Evolutionary conservation across 2,888 invertebrate species (phyloP), one percentile per base, ranked within the genome.

Genomic region (Tetheella fluctuosa): DNA sequence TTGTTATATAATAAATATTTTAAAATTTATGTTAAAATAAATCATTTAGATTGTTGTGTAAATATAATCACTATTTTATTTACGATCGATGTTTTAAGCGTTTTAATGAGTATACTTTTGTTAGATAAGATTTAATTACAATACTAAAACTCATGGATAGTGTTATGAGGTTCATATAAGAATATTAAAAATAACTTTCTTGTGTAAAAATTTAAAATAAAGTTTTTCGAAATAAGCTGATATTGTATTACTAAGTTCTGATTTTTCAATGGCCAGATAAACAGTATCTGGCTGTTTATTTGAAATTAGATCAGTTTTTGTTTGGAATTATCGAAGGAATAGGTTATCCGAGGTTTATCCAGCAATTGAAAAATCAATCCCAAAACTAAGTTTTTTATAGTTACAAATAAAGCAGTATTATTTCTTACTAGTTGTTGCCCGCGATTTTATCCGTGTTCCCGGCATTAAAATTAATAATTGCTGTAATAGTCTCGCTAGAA

Each of bases 161-260:
- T 77, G 79, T 74, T 86, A 88, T 83, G 83, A 80, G 80, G 81
- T 81, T 81, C 77, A 77, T 84, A 67, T 85, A 88, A 84, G 83
- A 74, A 79, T 83, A 86, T 84, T 85, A 76, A 83, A 83, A 85
- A 79, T 78, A 83, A 82, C 83, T 84, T 88, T 85, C 84, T 83
- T 86, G 85, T 91, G 90, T 89, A 90, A 87, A 91, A 89, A 88
- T 80, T 48, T 71, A 72, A 84, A 86, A 86, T 88, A 89, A 90
- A 89, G 78, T 84, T 85, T 88, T 86, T 84, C 79, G 75, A 86
- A 88, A 81, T 77, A 82, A 48, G 20, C 59, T 30, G 55, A 39
- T 48, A 25, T 39, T 12, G 53, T 59, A 56, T 42, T 52, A n/a
- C 48, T 48, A 20, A 39, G 2, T 8, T 10, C n/a, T n/a, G n/a